Percentiles rank a stretch among this genome's conserved stretches.
Evolutionary conservation across 1,140 invertebrate species (phyloP).

Genomic region (Ctenoplectra terminalis): DNA sequence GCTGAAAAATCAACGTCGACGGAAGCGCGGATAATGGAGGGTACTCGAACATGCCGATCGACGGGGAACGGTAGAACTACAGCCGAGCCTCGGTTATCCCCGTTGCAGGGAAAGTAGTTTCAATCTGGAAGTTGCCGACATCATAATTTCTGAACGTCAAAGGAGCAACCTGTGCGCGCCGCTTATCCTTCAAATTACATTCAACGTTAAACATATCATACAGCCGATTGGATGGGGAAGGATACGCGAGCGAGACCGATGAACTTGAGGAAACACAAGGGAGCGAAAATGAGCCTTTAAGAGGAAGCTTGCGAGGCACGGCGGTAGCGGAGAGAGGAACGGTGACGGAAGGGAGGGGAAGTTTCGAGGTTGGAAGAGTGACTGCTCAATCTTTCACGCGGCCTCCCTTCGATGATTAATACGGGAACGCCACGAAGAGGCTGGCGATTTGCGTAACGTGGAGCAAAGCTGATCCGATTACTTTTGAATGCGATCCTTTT

Average conservation of each 20-base stretch:
- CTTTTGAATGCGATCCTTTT: slow-evolving; percentile 31
- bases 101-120: slow-evolving; percentile 37
- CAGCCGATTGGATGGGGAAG: slow-evolving; percentile 55
- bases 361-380: slow-evolving; percentile 50
- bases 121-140: slow-evolving; percentile 44
- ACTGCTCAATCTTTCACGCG: slow-evolving; percentile 57
- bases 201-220: slow-evolving; percentile 68
- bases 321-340: too few species aligned
- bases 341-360: slow-evolving; percentile 29
- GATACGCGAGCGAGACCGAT: slow-evolving; percentile 42
- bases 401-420: slow-evolving; percentile 69
- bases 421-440: slow-evolving; percentile 59
- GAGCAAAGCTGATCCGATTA: slow-evolving; percentile 64
- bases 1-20: slow-evolving; percentile 48
- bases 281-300: slow-evolving; percentile 39
- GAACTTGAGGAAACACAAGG: slow-evolving; percentile 34
- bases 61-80: slow-evolving; percentile 10
- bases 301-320: slow-evolving; percentile 19
- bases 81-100: slow-evolving; percentile 6
- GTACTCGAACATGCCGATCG: slow-evolving; percentile 31
- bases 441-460: slow-evolving; percentile 69
- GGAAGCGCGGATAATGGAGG: slow-evolving; percentile 42
- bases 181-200: slow-evolving; percentile 64
- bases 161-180: slow-evolving; percentile 27
- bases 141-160: slow-evolving; percentile 55